Percentiles rank a stretch among this genome's conserved stretches.
phyloP scores from a whole-genome alignment of 2,113 vertebrate genomes.

The Dryoscopus gambensis region DNA sequence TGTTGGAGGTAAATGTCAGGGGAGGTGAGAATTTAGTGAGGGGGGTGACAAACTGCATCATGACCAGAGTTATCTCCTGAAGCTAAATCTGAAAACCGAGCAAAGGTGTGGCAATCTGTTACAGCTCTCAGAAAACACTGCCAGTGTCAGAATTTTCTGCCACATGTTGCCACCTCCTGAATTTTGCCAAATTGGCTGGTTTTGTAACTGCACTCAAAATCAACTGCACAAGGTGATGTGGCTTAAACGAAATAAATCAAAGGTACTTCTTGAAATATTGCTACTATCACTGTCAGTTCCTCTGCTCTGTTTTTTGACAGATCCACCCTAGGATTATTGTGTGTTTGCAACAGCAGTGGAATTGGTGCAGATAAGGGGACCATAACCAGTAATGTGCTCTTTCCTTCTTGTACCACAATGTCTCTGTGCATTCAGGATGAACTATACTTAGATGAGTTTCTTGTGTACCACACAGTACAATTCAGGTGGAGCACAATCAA shows the following conservation, averaged over 20 bases:
- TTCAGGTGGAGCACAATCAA: neutral
- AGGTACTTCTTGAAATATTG: neutral
- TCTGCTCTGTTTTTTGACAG: neutral
- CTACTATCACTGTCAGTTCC: neutral
- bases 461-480: neutral
- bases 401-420: fast-evolving
- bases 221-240: neutral
- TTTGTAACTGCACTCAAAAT: neutral
- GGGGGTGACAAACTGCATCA: neutral
- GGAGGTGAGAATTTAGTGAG: neutral
- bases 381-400: fast-evolving
- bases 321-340: neutral
- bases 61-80: neutral
- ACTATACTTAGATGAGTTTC: neutral
- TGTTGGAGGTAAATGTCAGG: neutral
- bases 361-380: neutral
- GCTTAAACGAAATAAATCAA: neutral
- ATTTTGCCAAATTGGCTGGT: neutral
- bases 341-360: neutral
- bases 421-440: neutral
- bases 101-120: fast-evolving
- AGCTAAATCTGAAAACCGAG: neutral
- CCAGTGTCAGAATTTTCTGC: neutral
- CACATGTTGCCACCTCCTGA: neutral
- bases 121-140: neutral